Conservation (phyloP, 1,140 invertebrate genomes). For the Listronotus bonariensis region DNA sequence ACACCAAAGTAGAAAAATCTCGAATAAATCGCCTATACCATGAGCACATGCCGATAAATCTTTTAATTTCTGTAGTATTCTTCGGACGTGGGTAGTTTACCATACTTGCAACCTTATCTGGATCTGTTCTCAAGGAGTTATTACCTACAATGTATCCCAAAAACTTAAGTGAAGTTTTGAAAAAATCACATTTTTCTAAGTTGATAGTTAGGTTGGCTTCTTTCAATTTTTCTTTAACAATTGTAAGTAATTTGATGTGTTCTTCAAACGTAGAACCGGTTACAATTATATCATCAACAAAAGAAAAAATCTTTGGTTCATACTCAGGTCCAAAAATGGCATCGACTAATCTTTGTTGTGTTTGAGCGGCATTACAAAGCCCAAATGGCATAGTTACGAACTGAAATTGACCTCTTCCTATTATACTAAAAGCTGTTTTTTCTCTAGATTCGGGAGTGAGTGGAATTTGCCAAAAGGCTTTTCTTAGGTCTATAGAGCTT, state of each 20-base stretch:
- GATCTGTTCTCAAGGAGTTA: conserved; percentile 48
- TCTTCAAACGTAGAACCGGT: conserved; percentile 49
- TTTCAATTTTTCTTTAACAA: conserved; percentile 34
- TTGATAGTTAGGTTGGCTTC: conserved; percentile 40
- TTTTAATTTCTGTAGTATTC: conserved; percentile 45
- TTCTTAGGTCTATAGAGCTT: conserved; percentile 48
- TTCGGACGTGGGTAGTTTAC: conserved; percentile 43
- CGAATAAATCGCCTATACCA: conserved; percentile 11
- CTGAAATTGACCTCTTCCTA: conserved; percentile 49
- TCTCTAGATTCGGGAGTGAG: conserved; percentile 35
- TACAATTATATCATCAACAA: conserved; percentile 53
- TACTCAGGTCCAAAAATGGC: conserved; percentile 45
- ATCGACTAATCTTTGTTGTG: conserved; percentile 55
- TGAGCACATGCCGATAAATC: conserved; percentile 16
- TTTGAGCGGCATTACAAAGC: conserved; percentile 51
- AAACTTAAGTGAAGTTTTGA: conserved; percentile 46
- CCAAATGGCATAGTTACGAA: conserved; percentile 49
- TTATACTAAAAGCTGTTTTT: conserved; percentile 55
- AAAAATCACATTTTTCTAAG: conserved; percentile 39
- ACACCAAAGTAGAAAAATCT: background rate
- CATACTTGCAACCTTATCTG: conserved; percentile 39
- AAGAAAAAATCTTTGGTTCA: conserved; percentile 45
- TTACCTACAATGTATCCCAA: conserved; percentile 51
- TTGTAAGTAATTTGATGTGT: conserved; percentile 44
- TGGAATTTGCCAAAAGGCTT: conserved; percentile 53